Evolutionary conservation across 2,888 invertebrate genomes (phyloP).

Genomic region (Noctua fimbriata): DNA sequence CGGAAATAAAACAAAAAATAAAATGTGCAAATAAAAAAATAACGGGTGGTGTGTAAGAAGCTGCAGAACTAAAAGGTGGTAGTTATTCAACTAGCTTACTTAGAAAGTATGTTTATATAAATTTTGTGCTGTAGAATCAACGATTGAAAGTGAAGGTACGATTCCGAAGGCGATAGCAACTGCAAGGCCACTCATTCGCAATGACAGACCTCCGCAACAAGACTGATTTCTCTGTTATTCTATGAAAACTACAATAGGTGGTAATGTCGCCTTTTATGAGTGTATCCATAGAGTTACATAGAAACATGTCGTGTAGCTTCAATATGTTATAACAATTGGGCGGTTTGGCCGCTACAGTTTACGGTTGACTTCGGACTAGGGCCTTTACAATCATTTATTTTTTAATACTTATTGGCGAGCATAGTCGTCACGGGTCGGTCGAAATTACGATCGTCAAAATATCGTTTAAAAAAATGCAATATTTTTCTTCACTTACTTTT

Average conservation of each 20-base stretch:
- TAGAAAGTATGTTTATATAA: slow-evolving; percentile 21
- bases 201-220: background rate
- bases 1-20: slow-evolving; percentile 87
- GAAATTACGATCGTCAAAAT: background rate
- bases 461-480: background rate
- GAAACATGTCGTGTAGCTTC: background rate
- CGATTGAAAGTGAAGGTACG: background rate
- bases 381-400: background rate
- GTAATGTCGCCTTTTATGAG: background rate
- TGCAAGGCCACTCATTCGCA: background rate
- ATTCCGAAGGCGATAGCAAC: background rate
- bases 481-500: background rate
- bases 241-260: background rate
- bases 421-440: background rate
- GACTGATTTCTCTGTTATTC: background rate
- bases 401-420: background rate
- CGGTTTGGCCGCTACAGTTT: background rate
- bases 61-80: slow-evolving; percentile 54
- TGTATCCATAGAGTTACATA: background rate
- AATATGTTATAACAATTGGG: background rate
- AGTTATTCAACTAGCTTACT: slow-evolving; percentile 19
- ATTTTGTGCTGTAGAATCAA: background rate
- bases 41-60: slow-evolving; percentile 64
- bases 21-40: slow-evolving; percentile 80
- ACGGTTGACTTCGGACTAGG: background rate